phyloP scores from a whole-genome alignment of 2,888 invertebrate genomes.

The Leucophora obtusa region DNA sequence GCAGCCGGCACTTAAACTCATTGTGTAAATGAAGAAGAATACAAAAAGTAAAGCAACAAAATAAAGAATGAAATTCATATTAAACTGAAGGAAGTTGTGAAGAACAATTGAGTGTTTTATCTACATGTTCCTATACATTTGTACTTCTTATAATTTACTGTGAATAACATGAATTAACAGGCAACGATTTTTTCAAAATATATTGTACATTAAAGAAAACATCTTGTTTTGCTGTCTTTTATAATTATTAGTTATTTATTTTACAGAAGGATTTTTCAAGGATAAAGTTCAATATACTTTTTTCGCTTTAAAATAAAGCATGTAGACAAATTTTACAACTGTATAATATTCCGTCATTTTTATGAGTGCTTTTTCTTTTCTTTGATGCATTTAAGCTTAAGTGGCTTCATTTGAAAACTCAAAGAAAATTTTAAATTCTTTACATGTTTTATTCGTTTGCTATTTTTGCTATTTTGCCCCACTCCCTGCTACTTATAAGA shows the following conservation, averaged over 20 bases:
- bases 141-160: conserved; percentile 20
- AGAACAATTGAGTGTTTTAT: conserved; percentile 56
- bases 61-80: conserved; percentile 9
- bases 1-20: conserved; percentile 48
- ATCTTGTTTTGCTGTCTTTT: too few species aligned
- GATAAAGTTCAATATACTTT: conserved; percentile 34
- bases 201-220: too few species aligned
- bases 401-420: background rate
- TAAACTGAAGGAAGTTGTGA: conserved; percentile 59
- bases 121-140: conserved; percentile 13
- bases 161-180: background rate
- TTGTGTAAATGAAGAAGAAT: too few species aligned
- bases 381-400: background rate
- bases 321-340: background rate
- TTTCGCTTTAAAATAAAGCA: background rate
- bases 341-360: background rate
- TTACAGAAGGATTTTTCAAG: conserved; percentile 14
- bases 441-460: background rate
- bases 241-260: conserved; percentile 20
- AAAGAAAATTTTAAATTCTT: conserved; percentile 3
- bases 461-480: too few species aligned
- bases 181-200: too few species aligned
- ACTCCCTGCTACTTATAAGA: background rate
- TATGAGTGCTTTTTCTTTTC: background rate
- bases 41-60: conserved; percentile 7